Conservation (phyloP, 1,140 invertebrate genomes). For the Vollenhovia emeryi region DNA sequence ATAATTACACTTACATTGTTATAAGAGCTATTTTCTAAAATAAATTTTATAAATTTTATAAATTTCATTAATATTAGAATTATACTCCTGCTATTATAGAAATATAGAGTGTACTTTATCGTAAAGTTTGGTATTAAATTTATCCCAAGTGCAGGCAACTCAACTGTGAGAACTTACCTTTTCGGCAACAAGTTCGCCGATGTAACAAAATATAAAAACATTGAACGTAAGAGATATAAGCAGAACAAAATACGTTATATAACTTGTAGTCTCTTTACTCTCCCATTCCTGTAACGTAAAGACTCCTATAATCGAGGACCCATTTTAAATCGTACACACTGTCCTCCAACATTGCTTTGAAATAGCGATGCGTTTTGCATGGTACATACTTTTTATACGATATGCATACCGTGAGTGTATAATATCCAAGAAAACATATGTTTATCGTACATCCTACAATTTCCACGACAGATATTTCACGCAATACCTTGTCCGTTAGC, state of each 20-base stretch:
- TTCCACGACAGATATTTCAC: slow-evolving; percentile 72
- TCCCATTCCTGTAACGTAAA: slow-evolving; percentile 66
- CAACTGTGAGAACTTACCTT: slow-evolving; percentile 49
- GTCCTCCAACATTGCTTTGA: background rate
- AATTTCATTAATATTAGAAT: background rate
- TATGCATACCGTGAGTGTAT: slow-evolving; percentile 60
- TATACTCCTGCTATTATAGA: background rate
- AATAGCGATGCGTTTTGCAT: slow-evolving; percentile 2
- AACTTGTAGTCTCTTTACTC: slow-evolving; percentile 38
- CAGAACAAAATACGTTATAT: slow-evolving; percentile 59
- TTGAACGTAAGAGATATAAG: slow-evolving; percentile 70
- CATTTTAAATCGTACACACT: background rate
- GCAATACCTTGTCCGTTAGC: slow-evolving; percentile 35
- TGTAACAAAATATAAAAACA: slow-evolving; percentile 75
- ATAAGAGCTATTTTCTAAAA: background rate
- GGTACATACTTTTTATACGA: background rate
- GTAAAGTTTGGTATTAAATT: background rate
- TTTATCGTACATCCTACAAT: slow-evolving; percentile 56
- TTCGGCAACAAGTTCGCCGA: slow-evolving; percentile 69
- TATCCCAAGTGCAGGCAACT: background rate
- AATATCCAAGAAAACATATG: slow-evolving; percentile 67
- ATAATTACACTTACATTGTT: background rate
- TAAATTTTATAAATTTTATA: background rate
- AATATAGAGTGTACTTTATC: background rate
- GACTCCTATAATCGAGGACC: background rate